Evolutionary conservation across 2,113 vertebrate species (phyloP).

Genomic region (Ctenodactylus gundi): DNA sequence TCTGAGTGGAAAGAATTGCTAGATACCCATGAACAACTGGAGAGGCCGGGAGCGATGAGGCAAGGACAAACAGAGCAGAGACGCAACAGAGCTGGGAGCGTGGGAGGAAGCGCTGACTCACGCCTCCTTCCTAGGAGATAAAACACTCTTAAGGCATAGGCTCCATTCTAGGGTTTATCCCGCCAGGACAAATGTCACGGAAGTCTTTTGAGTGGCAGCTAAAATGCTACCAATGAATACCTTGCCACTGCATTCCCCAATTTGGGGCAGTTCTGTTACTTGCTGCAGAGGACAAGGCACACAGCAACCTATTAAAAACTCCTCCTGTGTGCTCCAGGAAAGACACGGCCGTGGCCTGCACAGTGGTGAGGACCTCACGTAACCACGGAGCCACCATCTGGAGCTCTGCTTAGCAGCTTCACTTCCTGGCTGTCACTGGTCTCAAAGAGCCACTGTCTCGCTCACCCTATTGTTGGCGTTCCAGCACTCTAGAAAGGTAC

Average conservation of each 20-base stretch:
- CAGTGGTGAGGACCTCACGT: neutral
- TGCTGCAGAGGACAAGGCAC: neutral
- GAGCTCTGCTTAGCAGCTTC: neutral
- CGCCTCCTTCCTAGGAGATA: neutral
- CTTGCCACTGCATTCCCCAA: neutral
- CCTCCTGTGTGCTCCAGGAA: neutral
- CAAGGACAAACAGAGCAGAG: neutral
- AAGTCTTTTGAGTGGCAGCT: neutral
- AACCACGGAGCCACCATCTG: neutral
- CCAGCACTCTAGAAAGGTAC: neutral
- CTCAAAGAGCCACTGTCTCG: neutral
- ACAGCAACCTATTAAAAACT: neutral
- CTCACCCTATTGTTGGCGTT: neutral
- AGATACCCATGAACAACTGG: neutral
- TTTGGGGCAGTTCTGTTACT: neutral
- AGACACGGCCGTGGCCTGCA: neutral
- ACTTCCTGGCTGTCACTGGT: neutral
- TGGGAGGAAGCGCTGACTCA: neutral
- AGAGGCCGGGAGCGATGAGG: neutral
- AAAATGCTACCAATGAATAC: neutral
- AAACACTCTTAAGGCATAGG: neutral
- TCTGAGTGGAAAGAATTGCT: neutral
- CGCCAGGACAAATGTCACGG: neutral
- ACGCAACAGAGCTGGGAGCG: neutral
- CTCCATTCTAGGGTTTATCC: neutral